These are phyloP conservation scores for Bombus haemorrhoidalis DNA, from an alignment of 1,140 invertebrate species.

Conservation along the genomic window DNA sequence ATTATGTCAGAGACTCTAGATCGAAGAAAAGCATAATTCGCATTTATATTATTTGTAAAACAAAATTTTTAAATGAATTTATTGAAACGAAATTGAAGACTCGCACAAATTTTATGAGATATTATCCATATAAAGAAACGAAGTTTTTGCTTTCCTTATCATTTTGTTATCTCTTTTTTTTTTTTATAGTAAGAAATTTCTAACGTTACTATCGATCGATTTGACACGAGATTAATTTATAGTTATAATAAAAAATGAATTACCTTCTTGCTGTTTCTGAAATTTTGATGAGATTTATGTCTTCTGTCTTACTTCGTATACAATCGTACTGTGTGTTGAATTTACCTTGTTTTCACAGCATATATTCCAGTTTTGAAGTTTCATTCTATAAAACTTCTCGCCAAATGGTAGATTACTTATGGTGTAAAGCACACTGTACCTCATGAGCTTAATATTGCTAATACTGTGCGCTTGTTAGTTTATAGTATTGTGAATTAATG, in stretches of 20 bases:
- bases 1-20: constrained; percentile 11
- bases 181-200: neutral
- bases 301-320: neutral
- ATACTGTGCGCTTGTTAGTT: constrained; percentile 67
- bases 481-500: constrained; percentile 50
- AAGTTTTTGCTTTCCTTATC: neutral
- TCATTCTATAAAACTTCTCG: constrained; percentile 27
- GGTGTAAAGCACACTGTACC: constrained; percentile 60
- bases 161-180: neutral
- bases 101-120: constrained; percentile 34
- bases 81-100: neutral
- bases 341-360: neutral
- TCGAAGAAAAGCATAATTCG: neutral
- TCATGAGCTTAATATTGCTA: constrained; percentile 67
- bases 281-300: neutral
- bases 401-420: constrained; percentile 51
- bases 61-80: neutral
- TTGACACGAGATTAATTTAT: neutral
- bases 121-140: neutral
- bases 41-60: neutral
- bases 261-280: neutral
- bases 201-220: too few species aligned
- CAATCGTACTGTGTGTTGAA: neutral
- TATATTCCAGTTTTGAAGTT: neutral
- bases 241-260: neutral